phyloP scores from a whole-genome alignment of 1,140 invertebrate genomes.

The Diploscapter pachys region DNA sequence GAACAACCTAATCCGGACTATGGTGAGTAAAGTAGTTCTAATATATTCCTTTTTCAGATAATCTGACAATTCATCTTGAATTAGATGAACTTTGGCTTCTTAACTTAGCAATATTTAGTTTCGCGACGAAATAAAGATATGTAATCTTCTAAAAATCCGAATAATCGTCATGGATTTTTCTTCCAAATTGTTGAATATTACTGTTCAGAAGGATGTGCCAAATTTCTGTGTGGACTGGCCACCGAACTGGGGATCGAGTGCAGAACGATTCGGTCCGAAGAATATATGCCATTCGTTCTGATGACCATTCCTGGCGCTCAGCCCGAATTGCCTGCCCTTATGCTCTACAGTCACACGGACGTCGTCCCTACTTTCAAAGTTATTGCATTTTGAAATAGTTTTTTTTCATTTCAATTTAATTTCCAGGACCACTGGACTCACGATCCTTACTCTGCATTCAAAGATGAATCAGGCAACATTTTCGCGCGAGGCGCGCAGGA shows the following conservation, averaged over 20 bases:
- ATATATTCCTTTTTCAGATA: background rate
- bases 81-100: conserved; percentile 3
- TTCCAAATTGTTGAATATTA: conserved; percentile 1
- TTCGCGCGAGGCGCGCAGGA: conserved; percentile 78
- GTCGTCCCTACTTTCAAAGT: conserved; percentile 77
- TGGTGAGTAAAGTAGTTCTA: conserved; percentile 65
- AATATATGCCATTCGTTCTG: conserved; percentile 73
- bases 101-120: conserved; percentile 10
- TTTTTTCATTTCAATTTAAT: background rate
- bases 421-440: conserved; percentile 74
- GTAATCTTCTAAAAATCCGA: background rate
- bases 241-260: conserved; percentile 15
- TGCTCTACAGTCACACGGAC: conserved; percentile 90
- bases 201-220: conserved; percentile 12
- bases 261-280: conserved; percentile 59
- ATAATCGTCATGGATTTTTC: conserved; percentile 5
- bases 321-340: conserved; percentile 70
- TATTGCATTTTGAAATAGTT: background rate
- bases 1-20: conserved; percentile 79
- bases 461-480: conserved; percentile 76
- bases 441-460: conserved; percentile 74
- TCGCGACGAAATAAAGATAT: conserved; percentile 5
- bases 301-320: conserved; percentile 77
- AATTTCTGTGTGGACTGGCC: conserved; percentile 23
- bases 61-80: background rate